Evolutionary conservation across 2,797 vertebrate species (phyloP), one percentile per base, ranked within the genome.

Genomic region (Liasis olivaceus): DNA sequence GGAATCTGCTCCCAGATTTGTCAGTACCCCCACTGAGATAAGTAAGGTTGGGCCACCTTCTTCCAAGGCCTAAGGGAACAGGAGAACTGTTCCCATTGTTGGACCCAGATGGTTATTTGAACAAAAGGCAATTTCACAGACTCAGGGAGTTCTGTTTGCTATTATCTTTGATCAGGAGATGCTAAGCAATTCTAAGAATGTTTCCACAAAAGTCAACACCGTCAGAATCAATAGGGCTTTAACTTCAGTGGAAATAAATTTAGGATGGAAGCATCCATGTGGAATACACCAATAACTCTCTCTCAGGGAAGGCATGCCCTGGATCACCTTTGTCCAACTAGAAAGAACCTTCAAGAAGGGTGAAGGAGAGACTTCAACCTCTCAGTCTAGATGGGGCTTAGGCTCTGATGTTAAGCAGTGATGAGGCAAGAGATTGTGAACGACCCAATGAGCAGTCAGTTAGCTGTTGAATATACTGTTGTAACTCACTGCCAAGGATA

Each of bases 181-280:
- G 36, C 86, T 31, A 88, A 88, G 56, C 85, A 88, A 62, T 77
- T 87, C 85, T 24, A 24, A 31, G 85, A 36, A 60, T 51, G 36
- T 47, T 88, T 81, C 20, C 28, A 12, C 51, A 7, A 81, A 88
- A 91, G 86, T 88, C 72, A 81, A 88, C 66, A 31, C 86, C 26
- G 0, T 77, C 56, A 51, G 77, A 91, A 91, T 91, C 91, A 77
- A 91, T 91, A 81, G 58, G 66, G 42, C 56, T 91, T 90, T 91
- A 88, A 88, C 91, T 88, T 88, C 66, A 60, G 36, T 47, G 90
- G 58, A 91, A 91, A 87, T 91, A 72, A 51, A 87, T 69, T 72
- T 87, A 31, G 85, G 31, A 12, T 88, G 85, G 36, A 26, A 3
- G 90, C 63, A 14, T 60, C 58, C 26, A 5, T 87, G 90, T 59